Percentiles rank a stretch among this genome's conserved stretches.
These are phyloP conservation scores for Hippolais icterina DNA, from an alignment of 2,113 vertebrate genomes.

Conservation along the genomic window DNA sequence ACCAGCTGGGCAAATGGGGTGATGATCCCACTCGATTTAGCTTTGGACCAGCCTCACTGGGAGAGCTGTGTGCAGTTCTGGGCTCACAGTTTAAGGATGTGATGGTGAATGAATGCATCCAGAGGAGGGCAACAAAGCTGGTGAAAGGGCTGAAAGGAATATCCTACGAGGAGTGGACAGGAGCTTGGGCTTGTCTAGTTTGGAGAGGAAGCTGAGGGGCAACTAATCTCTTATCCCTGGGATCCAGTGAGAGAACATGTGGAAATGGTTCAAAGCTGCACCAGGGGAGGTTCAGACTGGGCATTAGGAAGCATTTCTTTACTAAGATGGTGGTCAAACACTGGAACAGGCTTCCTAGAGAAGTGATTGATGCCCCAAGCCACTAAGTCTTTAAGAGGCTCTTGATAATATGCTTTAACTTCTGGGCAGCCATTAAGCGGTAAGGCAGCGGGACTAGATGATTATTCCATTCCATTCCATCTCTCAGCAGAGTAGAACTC, in stretches of 20 bases:
- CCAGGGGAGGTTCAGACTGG: neutral
- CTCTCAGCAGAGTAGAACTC: neutral
- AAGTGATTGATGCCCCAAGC: neutral
- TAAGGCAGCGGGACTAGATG: neutral
- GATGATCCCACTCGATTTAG: too few species aligned
- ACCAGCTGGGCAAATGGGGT: neutral
- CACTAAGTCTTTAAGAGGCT: neutral
- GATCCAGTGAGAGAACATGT: accelerated
- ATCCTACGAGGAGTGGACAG: neutral
- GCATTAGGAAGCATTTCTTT: neutral
- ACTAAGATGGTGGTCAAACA: neutral
- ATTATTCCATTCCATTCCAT: neutral
- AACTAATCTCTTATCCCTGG: neutral
- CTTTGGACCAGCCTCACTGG: accelerated
- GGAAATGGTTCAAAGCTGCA: neutral
- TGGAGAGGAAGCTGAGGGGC: neutral
- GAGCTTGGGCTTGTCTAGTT: neutral
- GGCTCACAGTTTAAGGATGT: too few species aligned
- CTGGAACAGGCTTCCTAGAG: neutral
- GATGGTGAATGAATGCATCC: neutral
- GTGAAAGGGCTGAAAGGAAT: neutral
- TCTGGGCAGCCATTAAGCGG: neutral
- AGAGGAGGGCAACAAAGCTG: neutral
- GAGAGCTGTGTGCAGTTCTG: neutral
- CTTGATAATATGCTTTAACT: neutral